phyloP scores from a whole-genome alignment of 2,113 vertebrate genomes.

The Nasalis larvatus region DNA sequence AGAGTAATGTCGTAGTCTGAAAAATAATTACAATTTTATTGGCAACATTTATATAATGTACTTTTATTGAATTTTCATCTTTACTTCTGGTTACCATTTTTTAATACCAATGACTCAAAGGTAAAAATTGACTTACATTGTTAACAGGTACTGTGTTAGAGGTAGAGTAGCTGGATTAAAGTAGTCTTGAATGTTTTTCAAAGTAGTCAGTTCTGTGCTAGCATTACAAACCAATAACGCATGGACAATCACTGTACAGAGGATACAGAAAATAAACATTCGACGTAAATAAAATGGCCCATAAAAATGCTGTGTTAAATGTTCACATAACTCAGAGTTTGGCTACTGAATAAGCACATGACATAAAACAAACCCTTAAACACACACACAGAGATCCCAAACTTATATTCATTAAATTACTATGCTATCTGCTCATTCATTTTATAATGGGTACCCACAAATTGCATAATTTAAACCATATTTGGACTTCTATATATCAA shows the following conservation, averaged over 20 bases:
- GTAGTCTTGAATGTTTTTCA: slow-evolving; percentile 86
- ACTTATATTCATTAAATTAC: neutral
- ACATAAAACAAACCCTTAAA: neutral
- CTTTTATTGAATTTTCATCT: neutral
- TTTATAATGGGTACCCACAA: neutral
- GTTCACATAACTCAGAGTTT: neutral
- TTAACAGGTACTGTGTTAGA: slow-evolving; percentile 81
- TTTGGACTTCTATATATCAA: neutral
- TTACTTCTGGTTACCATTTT: neutral
- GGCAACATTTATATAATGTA: neutral
- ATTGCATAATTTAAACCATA: neutral
- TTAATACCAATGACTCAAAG: neutral
- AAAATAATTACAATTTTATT: neutral
- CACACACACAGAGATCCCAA: neutral
- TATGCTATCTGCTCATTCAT: neutral
- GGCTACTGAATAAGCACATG: neutral
- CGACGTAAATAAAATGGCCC: neutral
- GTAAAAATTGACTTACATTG: slow-evolving; percentile 79
- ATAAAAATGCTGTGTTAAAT: neutral
- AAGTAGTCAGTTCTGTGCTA: slow-evolving; percentile 83
- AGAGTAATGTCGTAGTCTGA: neutral
- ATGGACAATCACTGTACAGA: slow-evolving; percentile 82
- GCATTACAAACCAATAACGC: slow-evolving; percentile 87
- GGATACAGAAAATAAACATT: neutral
- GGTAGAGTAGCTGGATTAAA: slow-evolving; percentile 82